Evolutionary conservation across 2,888 invertebrate genomes (phyloP), one percentile per base, ranked within the genome.

Genomic region (Koerneria pararmatus): DNA sequence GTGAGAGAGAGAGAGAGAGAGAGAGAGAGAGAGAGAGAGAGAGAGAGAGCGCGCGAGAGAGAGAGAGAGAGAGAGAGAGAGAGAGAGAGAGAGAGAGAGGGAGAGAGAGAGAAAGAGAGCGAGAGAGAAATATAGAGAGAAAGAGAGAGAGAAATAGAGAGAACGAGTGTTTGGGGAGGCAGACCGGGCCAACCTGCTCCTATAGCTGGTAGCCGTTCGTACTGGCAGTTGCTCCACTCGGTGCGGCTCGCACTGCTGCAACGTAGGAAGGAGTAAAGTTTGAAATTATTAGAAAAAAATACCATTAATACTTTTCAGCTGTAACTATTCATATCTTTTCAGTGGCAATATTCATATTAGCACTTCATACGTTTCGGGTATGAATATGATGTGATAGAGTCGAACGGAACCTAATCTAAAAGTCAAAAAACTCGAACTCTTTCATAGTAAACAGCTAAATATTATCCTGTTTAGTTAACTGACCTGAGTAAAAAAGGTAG

Each of bases 121-220:
- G 51, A 57, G 53, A 49, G 29, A 19, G 48, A 24, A 4, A 35
- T 4, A 8, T 56, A 5, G 56, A 32, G 3, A 56, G 56, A 27
- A 22, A 56, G 1, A 11, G 37, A 57, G 5, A 24, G 34, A 11
- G 27, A 4, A 57, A 32, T 53, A 15, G 53, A 34, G 34, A 46
- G 41, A 32, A 60, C n/a, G 31, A 46, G 15, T 29, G 41, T 15
- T 29, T 3, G 1, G 48, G 5, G 24, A 3, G 24, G 29, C 37
- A 31, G 5, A 57, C 11, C 8, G 8, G 8, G 34, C 57, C 22
- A 8, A 56, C 64, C 64, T 64, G 46, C 56, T 64, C 64, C 64
- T 64, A 64, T 64, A 64, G 34, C 54, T 64, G 54, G 64, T 64
- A 64, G 64, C 64, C 46, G 64, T 64, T 37, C 64, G 53, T 32